These are phyloP conservation scores for Coptodon rendalli DNA, from an alignment of 2,113 vertebrate genomes.

Conservation along the genomic window DNA sequence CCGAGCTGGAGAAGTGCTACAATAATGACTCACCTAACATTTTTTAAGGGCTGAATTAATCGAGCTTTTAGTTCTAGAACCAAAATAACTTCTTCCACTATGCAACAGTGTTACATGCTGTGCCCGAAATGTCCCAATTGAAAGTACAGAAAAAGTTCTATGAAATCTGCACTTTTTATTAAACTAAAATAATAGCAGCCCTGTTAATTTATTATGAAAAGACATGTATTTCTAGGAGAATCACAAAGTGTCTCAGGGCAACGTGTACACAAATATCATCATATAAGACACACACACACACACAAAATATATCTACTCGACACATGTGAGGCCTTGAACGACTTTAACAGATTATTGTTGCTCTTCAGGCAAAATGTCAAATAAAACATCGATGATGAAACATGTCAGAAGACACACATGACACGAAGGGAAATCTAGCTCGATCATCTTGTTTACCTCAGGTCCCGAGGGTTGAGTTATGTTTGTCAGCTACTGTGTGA, in stretches of 20 bases:
- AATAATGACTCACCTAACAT: neutral
- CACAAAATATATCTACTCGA: neutral
- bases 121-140: neutral
- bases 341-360: neutral
- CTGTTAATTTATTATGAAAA: neutral
- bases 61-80: neutral
- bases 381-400: neutral
- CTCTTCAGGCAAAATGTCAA: neutral
- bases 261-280: neutral
- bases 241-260: neutral
- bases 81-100: neutral
- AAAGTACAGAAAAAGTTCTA: neutral
- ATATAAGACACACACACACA: neutral
- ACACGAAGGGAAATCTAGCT: neutral
- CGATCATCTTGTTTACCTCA: neutral
- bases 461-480: neutral
- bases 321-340: neutral
- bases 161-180: neutral
- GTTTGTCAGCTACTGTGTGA: neutral
- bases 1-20: neutral
- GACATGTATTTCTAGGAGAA: neutral
- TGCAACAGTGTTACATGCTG: neutral
- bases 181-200: neutral
- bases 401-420: neutral
- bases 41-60: neutral